Evolutionary conservation across 2,888 invertebrate genomes (phyloP), one percentile per base, ranked within the genome.

Genomic region (Drosophila bunnanda): DNA sequence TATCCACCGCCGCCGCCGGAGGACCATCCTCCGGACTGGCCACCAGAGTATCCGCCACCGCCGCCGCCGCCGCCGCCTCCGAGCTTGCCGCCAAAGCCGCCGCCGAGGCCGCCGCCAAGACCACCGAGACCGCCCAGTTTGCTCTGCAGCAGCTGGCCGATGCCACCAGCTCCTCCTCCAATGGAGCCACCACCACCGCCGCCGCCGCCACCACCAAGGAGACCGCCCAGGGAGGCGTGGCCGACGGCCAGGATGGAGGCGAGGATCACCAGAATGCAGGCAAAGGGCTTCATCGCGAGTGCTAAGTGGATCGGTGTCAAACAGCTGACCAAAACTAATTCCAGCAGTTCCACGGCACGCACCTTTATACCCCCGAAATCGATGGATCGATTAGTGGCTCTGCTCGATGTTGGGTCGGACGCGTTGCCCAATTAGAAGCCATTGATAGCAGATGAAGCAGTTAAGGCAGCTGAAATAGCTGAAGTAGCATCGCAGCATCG

Each of bases 301-400:
- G 48, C 60, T 55, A 71, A 56, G 22, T 32, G 53, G 38, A 65
- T 20, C 34, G 65, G 48, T 34, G 57, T 43, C 66, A 44, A 55
- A 66, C 73, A 76, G 76, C 53, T 86, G 89, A 70, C 68, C 69
- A 81, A 80, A 73, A 90, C 90, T 90, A 89, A 88, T 80, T 73
- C 71, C 76, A 67, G 28, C 60, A 61, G 12, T 32, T 39, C 28
- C 50, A 43, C 77, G 28, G 68, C 72, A 58, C 78, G 79, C 79
- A 73, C 82, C 80, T 90, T 91, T 90, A 90, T 90, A 82, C 67
- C 59, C 59, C 41, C 55, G 20, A 62, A 74, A 77, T 41, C 60
- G 56, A 71, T 69, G 54, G 62, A 71, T 32, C 53, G 38, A 64
- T 60, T 39, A 72, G 61, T 70, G 43, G 53, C 20, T 13, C 58